Evolutionary conservation across 1,140 invertebrate genomes (phyloP), one percentile per base, ranked within the genome.

Genomic region (Pogonomyrmex californicus): DNA sequence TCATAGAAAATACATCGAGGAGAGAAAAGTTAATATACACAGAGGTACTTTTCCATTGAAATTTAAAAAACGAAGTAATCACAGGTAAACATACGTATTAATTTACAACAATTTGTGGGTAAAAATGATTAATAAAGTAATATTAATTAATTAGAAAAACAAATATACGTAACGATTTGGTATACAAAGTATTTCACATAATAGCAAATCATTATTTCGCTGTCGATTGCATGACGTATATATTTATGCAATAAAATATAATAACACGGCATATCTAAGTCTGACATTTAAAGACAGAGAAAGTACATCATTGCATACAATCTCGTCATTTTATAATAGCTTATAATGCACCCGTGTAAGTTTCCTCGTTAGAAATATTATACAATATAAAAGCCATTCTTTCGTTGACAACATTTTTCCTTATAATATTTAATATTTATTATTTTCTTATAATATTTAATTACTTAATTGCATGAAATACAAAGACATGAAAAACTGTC

Each of bases 201-300:
- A 78, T 5, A n/a, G 14, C 36, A 2, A 30, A 36, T 9, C 2
- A 60, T 76, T 30, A 63, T 23, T 77, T 63, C 41, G 12, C 30
- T 38, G 49, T 47, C 58, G 17, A 33, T 77, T 30, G 41, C 14
- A 41, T n/a, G n/a, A 51, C 17, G 23, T 65, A 66, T 70, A 68
- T 76, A 54, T 79, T 68, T 70, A 70, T 54, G 62, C 30, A 70
- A 70, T 44, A 81, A 79, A 66, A 79, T 51, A 66, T 68, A n/a
- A 76, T 56, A 66, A 66, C 9, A 38, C 56, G 14, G 10, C 44
- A 6, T 49, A 14, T 14, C 23, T 41, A 68, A 36, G 77, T 38
- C 44, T 68, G 77, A 54, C 77, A 54, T 66, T 79, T 79, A 79
- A 66, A 66, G 44, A 54, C 44, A 79, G 77, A 51, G 62, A 68